Conservation (phyloP, 2,797 vertebrate species). For the Pipistrellus nathusii region DNA sequence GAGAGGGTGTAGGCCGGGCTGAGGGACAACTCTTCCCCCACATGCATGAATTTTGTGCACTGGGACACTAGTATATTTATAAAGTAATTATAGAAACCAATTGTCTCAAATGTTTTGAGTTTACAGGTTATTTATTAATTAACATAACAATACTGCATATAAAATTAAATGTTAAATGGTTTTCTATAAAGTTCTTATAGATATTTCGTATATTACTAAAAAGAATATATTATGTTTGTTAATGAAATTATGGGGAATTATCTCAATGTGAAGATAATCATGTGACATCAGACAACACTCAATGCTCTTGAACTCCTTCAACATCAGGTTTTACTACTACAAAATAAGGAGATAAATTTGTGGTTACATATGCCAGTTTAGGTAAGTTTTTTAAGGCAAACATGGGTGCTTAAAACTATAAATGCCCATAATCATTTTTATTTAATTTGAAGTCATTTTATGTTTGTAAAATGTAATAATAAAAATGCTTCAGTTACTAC, state of each 20-base stretch:
- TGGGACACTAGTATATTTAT: not conserved
- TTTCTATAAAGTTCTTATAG: not conserved
- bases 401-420: not conserved
- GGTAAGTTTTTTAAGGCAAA: not conserved
- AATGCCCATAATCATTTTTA: not conserved
- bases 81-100: not conserved
- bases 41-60: too few relatives aligned
- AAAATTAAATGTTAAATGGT: not conserved
- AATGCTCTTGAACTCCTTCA: not conserved
- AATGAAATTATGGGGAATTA: not conserved
- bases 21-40: too few relatives aligned
- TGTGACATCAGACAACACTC: not conserved
- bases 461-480: not conserved
- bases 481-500: not conserved
- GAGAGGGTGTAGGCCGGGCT: too few relatives aligned
- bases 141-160: not conserved
- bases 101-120: not conserved
- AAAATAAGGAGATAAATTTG: not conserved
- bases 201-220: not conserved
- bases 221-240: not conserved
- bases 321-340: not conserved
- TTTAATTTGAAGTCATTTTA: not conserved
- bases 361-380: not conserved
- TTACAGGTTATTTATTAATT: not conserved
- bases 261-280: not conserved